Conservation (phyloP, 2,888 invertebrate genomes). For the Monochamus alternatus region DNA sequence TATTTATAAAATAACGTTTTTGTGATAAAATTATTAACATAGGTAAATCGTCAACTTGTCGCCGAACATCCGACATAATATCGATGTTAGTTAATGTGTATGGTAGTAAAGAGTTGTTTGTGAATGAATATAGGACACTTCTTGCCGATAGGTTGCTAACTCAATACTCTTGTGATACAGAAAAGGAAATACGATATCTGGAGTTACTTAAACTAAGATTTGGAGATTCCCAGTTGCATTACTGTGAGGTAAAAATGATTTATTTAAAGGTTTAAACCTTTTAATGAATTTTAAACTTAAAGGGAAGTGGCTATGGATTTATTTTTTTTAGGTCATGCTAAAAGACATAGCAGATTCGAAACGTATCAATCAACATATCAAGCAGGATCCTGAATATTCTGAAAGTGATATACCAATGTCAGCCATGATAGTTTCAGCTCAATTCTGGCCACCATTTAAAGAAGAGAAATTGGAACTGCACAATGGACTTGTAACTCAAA, state of each 20-base stretch:
- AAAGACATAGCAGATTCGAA: slow-evolving; percentile 98
- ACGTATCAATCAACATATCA: slow-evolving; percentile 89
- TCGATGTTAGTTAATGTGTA: slow-evolving; percentile 99
- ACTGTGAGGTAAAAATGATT: slow-evolving; percentile 85
- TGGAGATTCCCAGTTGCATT: slow-evolving; percentile 96
- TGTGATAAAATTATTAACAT: neutral
- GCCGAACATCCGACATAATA: slow-evolving; percentile 89
- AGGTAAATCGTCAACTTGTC: slow-evolving; percentile 76
- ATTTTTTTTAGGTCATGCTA: slow-evolving; percentile 86
- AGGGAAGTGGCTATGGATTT: neutral
- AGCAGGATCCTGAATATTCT: slow-evolving; percentile 79
- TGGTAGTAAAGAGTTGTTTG: slow-evolving; percentile 97
- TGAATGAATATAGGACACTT: slow-evolving; percentile 96
- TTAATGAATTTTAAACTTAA: too few relatives aligned
- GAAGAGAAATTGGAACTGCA: slow-evolving; percentile 94
- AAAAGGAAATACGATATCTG: slow-evolving; percentile 92
- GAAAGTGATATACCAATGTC: slow-evolving; percentile 76
- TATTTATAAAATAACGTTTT: neutral
- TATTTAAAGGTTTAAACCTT: neutral
- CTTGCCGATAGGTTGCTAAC: slow-evolving; percentile 91
- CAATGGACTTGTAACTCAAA: slow-evolving; percentile 82
- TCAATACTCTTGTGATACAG: slow-evolving; percentile 89
- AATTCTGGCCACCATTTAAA: slow-evolving; percentile 98
- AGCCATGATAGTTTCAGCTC: slow-evolving; percentile 95
- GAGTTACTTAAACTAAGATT: slow-evolving; percentile 95